These are phyloP conservation scores for Rhagium mordax DNA, from an alignment of 2,888 invertebrate genomes.

Conservation along the genomic window DNA sequence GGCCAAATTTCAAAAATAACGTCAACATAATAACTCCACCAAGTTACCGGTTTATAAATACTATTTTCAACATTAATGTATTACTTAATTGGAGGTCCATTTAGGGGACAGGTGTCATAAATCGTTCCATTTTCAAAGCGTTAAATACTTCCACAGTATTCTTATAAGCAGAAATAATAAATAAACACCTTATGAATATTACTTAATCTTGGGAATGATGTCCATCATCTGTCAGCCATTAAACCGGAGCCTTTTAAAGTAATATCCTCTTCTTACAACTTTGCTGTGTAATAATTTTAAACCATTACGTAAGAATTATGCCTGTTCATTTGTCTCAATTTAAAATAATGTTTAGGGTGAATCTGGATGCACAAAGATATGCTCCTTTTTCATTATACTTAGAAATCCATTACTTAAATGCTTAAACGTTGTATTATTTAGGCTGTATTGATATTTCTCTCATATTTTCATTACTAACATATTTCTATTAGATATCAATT, in stretches of 20 bases:
- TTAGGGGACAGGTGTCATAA: no score
- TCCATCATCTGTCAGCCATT: neutral
- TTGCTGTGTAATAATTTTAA: neutral
- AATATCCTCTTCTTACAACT: neutral
- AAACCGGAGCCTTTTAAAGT: neutral
- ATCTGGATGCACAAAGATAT: neutral
- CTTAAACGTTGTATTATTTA: neutral
- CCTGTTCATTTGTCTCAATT: neutral
- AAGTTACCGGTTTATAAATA: no score
- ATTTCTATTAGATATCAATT: no score
- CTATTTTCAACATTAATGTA: no score
- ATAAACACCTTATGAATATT: neutral
- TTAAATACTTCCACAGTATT: neutral
- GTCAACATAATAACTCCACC: no score
- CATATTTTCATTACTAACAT: neutral
- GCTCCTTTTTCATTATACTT: neutral
- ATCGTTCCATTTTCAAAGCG: no score
- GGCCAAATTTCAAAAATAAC: no score
- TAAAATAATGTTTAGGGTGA: neutral
- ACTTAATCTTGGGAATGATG: neutral
- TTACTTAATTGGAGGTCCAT: no score
- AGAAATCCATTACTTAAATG: neutral
- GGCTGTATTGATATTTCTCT: no score
- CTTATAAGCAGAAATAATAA: neutral
- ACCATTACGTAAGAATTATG: neutral